A percentile compares a stretch with the other conserved stretches of the same genome.
These are phyloP conservation scores for Gisinianus flammeolus DNA, from an alignment of 2,888 invertebrate species.

Conservation along the genomic window DNA sequence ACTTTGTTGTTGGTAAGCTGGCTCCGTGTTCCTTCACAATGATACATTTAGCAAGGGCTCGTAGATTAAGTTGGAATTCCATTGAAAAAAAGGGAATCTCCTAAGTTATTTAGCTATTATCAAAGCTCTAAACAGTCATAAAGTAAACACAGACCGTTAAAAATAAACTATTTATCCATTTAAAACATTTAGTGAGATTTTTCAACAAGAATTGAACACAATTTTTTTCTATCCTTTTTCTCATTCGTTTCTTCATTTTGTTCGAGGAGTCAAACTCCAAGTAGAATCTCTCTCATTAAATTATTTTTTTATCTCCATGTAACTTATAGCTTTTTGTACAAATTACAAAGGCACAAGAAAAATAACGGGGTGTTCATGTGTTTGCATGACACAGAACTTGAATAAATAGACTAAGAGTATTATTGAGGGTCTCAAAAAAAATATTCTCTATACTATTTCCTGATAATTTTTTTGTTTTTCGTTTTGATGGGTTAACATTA, in stretches of 20 bases:
- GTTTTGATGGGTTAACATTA: too few species aligned
- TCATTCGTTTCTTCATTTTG: not conserved
- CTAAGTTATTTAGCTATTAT: constrained; percentile 38
- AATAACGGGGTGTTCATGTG: too few species aligned
- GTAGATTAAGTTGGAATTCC: constrained; percentile 27
- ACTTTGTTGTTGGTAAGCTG: constrained; percentile 26
- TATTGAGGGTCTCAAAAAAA: too few species aligned
- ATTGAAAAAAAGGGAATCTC: constrained; percentile 7
- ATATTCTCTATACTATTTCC: too few species aligned
- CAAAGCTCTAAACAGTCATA: constrained; percentile 34
- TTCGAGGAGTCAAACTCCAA: too few species aligned
- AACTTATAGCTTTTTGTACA: too few species aligned
- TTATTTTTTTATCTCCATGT: too few species aligned
- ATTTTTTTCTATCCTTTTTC: not conserved
- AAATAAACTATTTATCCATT: constrained; percentile 35
- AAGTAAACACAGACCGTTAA: constrained; percentile 34
- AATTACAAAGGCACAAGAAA: too few species aligned
- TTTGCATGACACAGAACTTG: too few species aligned
- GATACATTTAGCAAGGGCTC: not conserved
- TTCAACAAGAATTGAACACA: not conserved
- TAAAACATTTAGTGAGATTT: constrained; percentile 21
- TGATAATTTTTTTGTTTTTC: too few species aligned
- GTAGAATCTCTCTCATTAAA: too few species aligned
- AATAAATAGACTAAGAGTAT: too few species aligned
- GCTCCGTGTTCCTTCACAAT: not conserved